Base-by-base conservation (phyloP, 2,797 vertebrate genomes). In the Gallinago nigripennis region DNA sequence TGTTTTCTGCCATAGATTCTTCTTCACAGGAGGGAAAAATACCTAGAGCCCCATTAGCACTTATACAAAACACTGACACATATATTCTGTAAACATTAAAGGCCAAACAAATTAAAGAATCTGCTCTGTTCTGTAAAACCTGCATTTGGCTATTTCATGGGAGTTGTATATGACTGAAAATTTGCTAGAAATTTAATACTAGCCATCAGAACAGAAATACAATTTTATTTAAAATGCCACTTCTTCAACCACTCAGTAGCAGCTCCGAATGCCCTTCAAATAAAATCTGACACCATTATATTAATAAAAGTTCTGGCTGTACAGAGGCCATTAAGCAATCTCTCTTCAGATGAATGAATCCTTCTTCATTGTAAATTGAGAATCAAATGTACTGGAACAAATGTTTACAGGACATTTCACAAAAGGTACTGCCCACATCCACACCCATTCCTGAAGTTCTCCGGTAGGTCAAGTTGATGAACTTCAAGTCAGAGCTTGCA, bases 311-410 rank as follows among this genome's bases (percentile, higher is more conserved):
- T 86, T 54, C 78, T 75, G 81, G 41, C 84, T 45, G 60, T 43
- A 28, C 1, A 68, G 83, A 92, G 31, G 56, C 75, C 79, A 81
- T 92, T 95, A 91, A 87, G 88, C 91, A 93, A 95, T 92, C 75
- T 39, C 81, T 72, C 83, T 64, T 73, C 90, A 94, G 92, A 88
- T 87, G 93, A 93, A 65, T 81, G 84, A 95, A 78, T 53, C 78
- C 72, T 92, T 73, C 93, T 85, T 83, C 84, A 65, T 50, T 92
- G 88, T 90, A 94, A 95, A 96, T 51, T 93, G 93, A 95, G 93
- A 69, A 78, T 30, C 79, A 85, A 97, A 96, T 82, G 82, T 75
- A 87, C 75, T 64, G 79, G 88, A 95, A 97, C 72, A 81, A 89
- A 94, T 17, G 61, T 95, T 89, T 85, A 77, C 84, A 87, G 88